Percentiles rank a stretch among this genome's conserved stretches.
phyloP scores from a whole-genome alignment of 92 coral and sea anemone species.

The Epizoanthus scotinus region DNA sequence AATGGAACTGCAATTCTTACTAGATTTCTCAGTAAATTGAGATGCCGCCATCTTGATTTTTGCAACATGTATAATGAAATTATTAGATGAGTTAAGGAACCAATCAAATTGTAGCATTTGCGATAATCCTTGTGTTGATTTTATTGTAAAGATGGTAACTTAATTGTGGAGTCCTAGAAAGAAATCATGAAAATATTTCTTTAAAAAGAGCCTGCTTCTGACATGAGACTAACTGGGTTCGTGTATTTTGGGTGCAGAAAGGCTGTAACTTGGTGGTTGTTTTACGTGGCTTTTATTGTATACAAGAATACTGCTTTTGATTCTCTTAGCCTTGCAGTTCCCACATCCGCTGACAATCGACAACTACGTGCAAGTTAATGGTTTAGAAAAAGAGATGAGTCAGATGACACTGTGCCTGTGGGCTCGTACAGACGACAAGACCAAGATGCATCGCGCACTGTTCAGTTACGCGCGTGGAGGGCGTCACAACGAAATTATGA shows the following conservation, averaged over 20 bases:
- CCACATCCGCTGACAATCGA: slow-evolving; percentile 22
- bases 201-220: too few species aligned
- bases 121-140: too few species aligned
- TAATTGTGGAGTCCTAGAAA: too few species aligned
- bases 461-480: slow-evolving; percentile 39
- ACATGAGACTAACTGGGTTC: too few species aligned
- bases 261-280: neutral
- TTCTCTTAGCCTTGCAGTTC: slow-evolving; percentile 15
- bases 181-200: too few species aligned
- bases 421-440: slow-evolving; percentile 37
- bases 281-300: neutral
- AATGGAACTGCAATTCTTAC: too few species aligned
- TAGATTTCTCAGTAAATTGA: too few species aligned
- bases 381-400: slow-evolving; percentile 15
- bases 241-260: neutral
- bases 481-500: slow-evolving; percentile 35
- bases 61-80: too few species aligned
- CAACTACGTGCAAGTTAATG: slow-evolving; percentile 19
- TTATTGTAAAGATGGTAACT: too few species aligned
- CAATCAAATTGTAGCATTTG: too few species aligned
- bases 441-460: slow-evolving; percentile 13
- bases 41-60: too few species aligned
- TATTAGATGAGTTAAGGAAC: too few species aligned
- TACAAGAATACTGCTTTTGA: neutral
- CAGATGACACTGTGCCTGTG: slow-evolving; percentile 39